These are phyloP conservation scores for Patella ulyssiponensis DNA, from an alignment of 2,888 invertebrate genomes.

Conservation along the genomic window DNA sequence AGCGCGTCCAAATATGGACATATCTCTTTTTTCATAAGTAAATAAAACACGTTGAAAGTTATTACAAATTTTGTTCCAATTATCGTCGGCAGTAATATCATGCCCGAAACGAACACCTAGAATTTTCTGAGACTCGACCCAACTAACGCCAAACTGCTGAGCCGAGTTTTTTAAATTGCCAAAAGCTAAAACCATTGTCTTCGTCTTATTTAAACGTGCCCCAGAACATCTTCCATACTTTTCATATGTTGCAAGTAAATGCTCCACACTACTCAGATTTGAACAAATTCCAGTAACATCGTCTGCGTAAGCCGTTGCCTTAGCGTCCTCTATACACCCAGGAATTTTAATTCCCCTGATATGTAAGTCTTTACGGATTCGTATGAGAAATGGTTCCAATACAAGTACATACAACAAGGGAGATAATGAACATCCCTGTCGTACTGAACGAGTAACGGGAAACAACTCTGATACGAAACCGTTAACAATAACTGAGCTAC, in stretches of 20 bases:
- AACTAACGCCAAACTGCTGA: background rate
- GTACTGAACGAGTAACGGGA: conserved; percentile 29
- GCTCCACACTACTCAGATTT: background rate
- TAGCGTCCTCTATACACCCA: background rate
- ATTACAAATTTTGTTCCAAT: background rate
- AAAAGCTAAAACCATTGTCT: conserved; percentile 6
- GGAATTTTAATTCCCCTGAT: background rate
- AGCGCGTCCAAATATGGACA: background rate
- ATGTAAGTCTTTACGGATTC: background rate
- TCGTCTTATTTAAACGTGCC: conserved; percentile 19
- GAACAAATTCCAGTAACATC: background rate
- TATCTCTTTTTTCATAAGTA: background rate
- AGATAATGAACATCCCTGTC: conserved; percentile 39
- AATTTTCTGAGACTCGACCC: background rate
- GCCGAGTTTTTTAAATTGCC: background rate
- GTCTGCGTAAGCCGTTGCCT: background rate
- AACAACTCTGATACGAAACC: conserved; percentile 37
- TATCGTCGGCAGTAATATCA: background rate
- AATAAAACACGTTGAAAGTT: background rate
- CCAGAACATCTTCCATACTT: conserved; percentile 7
- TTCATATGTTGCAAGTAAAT: background rate
- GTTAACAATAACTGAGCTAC: conserved; percentile 40
- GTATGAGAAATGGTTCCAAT: conserved; percentile 29
- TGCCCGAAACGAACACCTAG: background rate
- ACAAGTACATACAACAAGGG: conserved; percentile 35